Conservation (phyloP, 2,113 vertebrate species). For the Otus sunia region DNA sequence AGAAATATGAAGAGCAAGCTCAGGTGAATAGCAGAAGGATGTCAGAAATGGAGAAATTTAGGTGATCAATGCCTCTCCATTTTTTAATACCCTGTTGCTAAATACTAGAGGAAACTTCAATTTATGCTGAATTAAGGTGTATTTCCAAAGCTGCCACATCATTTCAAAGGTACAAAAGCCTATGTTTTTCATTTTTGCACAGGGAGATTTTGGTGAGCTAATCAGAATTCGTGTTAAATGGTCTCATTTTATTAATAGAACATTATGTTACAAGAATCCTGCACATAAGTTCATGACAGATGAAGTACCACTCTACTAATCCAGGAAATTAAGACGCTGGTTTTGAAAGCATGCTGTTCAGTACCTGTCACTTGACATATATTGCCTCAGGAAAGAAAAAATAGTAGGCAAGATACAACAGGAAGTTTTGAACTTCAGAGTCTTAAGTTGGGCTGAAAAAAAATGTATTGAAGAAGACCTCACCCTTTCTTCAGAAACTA, state of each 20-base stretch:
- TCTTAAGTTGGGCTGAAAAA: neutral
- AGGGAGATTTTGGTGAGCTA: neutral
- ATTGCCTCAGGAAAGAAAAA: constrained; percentile 12
- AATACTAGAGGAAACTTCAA: neutral
- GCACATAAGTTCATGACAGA: neutral
- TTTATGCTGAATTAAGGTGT: neutral
- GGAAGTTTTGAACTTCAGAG: neutral
- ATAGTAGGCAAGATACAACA: constrained; percentile 1
- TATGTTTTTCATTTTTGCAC: neutral
- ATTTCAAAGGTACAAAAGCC: neutral
- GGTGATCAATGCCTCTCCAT: no score
- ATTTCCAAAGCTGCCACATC: neutral
- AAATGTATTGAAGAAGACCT: neutral
- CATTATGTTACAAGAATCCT: neutral
- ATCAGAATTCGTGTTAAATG: neutral
- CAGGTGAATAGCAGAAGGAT: neutral
- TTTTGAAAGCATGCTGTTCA: constrained; percentile 15
- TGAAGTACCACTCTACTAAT: neutral
- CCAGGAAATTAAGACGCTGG: neutral
- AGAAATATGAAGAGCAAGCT: neutral
- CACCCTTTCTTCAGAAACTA: constrained; percentile 44
- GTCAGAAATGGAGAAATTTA: neutral
- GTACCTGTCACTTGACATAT: neutral
- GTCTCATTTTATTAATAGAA: neutral
- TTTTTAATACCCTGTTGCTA: neutral